Evolutionary conservation across 2,797 vertebrate species (phyloP).

Genomic region (Lates japonicus): DNA sequence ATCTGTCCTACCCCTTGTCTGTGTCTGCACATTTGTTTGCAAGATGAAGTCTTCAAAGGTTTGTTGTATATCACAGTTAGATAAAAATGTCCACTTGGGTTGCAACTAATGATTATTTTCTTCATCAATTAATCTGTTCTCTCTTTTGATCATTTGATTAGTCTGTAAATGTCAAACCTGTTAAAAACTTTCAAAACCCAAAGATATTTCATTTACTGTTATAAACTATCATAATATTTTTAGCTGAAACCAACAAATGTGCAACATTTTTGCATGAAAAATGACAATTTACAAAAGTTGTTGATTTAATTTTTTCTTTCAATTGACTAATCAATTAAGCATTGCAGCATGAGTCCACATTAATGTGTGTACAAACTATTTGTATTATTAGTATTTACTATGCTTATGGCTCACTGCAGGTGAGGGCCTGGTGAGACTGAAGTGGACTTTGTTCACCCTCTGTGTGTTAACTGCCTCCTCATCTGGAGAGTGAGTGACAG

Average conservation of each 20-base stretch:
- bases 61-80: too few species aligned
- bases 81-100: too few species aligned
- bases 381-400: background rate
- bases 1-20: too few species aligned
- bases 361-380: background rate
- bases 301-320: background rate
- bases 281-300: background rate
- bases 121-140: background rate
- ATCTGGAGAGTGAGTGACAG: constrained; percentile 66
- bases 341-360: background rate
- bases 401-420: background rate
- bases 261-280: background rate
- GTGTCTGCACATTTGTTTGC: background rate
- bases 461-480: constrained; percentile 31
- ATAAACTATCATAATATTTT: background rate
- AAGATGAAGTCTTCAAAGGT: background rate
- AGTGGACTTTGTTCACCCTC: constrained; percentile 27
- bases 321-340: background rate
- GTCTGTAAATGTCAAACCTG: background rate
- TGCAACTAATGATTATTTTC: background rate
- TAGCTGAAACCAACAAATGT: background rate
- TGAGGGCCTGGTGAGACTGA: constrained; percentile 25
- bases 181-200: background rate
- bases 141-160: background rate
- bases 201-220: background rate